Evolutionary conservation across 2,888 invertebrate species (phyloP), one percentile per base, ranked within the genome.

Genomic region (Helobdella robusta): DNA sequence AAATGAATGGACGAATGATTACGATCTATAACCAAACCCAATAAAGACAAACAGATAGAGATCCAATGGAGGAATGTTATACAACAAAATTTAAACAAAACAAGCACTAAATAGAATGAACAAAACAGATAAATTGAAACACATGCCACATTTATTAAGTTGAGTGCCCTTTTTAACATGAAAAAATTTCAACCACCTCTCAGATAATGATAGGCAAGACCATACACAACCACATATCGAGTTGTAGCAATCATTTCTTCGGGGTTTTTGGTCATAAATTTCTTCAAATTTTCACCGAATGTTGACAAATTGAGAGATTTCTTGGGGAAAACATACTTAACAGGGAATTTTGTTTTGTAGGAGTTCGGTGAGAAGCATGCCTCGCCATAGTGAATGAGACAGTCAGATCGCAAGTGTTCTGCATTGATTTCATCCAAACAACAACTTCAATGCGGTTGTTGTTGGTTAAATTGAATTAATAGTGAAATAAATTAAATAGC

Each of bases 341-440:
- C 34, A 36, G 36, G 36, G 23, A 35, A 20, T 59, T 23, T 32
- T 15, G 11, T 40, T 40, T 40, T 40, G 62, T 86, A 83, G 0
- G 81, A 82, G 18, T 87, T 86, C 15, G 73, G 75, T 35, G 89
- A 88, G 70, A 90, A 85, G 79, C 97, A 97, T 0, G 88, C 85
- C 74, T 86, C 87, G 0, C 95, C 95, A 80, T 89, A 95, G 79
- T 97, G 95, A 64, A 97, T 84, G 1, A 95, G 82, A 35, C 87
- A 86, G 79, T 94, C 89, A 0, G 88, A 87, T 66, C 85, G 83
- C 5, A 90, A 85, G 79, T 95, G 95, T 77, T 88, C 86, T 0
- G 93, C 91, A 1, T 92, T 88, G 36, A 93, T 86, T 74, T 88
- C 88, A 79, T 92, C 91, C 2, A 90, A 85, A 77, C 92, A 92